These are phyloP conservation scores for Aepyceros melampus DNA, from an alignment of 2,113 vertebrate species.

Conservation along the genomic window DNA sequence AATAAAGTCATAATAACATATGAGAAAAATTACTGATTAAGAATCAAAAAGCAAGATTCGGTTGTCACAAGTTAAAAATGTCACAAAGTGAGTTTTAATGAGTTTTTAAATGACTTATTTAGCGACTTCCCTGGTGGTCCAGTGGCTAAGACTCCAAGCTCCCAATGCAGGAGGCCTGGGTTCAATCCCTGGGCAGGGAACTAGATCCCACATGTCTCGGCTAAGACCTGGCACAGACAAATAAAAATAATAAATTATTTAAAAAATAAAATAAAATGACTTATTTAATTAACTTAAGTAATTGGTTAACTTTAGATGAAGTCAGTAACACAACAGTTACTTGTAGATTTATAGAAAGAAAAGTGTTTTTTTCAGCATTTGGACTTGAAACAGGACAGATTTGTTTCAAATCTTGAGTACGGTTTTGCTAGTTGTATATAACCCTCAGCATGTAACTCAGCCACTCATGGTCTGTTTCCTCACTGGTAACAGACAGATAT, in stretches of 20 bases:
- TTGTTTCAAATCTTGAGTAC: background rate
- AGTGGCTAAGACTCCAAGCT: no score
- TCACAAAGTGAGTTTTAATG: background rate
- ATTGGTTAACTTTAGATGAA: constrained; percentile 11
- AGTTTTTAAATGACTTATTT: background rate
- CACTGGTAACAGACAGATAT: background rate
- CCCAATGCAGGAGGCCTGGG: no score
- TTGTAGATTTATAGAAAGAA: background rate
- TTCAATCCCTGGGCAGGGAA: no score
- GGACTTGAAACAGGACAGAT: background rate
- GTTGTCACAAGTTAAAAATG: background rate
- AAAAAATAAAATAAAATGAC: background rate
- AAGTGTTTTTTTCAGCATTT: background rate
- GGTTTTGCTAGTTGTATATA: background rate
- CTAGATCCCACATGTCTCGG: no score
- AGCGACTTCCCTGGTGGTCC: no score
- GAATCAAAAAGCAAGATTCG: background rate
- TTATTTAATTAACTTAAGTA: background rate
- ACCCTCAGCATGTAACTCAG: background rate
- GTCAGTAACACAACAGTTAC: background rate
- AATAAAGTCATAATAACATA: background rate
- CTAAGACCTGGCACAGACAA: no score
- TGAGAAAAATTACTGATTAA: background rate
- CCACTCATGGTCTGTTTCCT: background rate
- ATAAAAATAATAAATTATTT: no score